Conservation (phyloP, 2,888 invertebrate genomes). For the Phyllotreta striolata region DNA sequence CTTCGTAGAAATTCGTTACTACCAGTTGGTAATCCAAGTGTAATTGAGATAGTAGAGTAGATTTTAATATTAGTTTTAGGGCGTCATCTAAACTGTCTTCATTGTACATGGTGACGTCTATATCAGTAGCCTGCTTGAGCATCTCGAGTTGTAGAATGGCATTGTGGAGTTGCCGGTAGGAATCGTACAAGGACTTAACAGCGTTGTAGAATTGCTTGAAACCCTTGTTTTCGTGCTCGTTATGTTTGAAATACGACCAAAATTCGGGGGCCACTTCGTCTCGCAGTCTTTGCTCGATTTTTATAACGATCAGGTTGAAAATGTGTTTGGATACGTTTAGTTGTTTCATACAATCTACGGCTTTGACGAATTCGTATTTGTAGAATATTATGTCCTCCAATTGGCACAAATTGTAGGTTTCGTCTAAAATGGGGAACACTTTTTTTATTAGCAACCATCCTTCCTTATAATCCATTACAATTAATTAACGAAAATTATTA, state of each 20-base stretch:
- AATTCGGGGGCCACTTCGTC: conserved; percentile 70
- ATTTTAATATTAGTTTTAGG: conserved; percentile 72
- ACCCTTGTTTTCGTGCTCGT: conserved; percentile 65
- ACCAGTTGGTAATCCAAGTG: conserved; percentile 74
- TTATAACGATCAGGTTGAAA: conserved; percentile 56
- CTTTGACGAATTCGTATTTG: conserved; percentile 56
- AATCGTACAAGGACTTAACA: conserved; percentile 70
- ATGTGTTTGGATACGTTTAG: conserved; percentile 55
- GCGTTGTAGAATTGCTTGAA: conserved; percentile 73
- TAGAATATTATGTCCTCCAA: conserved; percentile 37
- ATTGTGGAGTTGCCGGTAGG: conserved; percentile 65
- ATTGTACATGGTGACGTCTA: conserved; percentile 64
- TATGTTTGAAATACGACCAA: conserved; percentile 70
- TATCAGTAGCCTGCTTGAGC: conserved; percentile 62
- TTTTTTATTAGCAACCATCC: conserved; percentile 50
- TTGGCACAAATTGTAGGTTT: conserved; percentile 41
- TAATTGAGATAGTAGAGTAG: conserved; percentile 74
- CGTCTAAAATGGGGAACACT: conserved; percentile 54
- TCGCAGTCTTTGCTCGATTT: conserved; percentile 69
- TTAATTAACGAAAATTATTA: background rate
- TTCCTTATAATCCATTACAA: conserved; percentile 41
- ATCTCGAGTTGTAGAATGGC: conserved; percentile 66
- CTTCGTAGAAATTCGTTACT: conserved; percentile 78
- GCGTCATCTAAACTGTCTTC: conserved; percentile 65
- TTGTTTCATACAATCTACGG: conserved; percentile 54